phyloP scores from a whole-genome alignment of 2,888 invertebrate species.

The Aphidius colemani region DNA sequence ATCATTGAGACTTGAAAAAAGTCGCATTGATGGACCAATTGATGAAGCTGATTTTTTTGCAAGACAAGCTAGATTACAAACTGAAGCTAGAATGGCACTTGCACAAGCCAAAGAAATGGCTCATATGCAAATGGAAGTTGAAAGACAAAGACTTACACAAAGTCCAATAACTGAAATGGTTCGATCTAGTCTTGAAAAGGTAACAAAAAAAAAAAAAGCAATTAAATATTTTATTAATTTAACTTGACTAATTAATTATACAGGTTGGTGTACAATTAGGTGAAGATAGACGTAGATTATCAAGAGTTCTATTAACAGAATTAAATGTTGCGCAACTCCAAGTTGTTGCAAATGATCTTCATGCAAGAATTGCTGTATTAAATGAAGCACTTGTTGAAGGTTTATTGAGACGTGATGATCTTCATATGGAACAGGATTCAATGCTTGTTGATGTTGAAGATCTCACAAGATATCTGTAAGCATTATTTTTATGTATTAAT shows the following conservation, averaged over 20 bases:
- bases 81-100: constrained; percentile 84
- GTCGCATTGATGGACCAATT: constrained; percentile 51
- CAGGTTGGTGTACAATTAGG: constrained; percentile 82
- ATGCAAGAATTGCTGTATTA: constrained; percentile 89
- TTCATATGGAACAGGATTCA: constrained; percentile 97
- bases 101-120: constrained; percentile 92
- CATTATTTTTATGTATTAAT: constrained; percentile 35
- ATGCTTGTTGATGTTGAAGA: constrained; percentile 98
- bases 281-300: constrained; percentile 80
- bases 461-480: constrained; percentile 86
- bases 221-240: background rate
- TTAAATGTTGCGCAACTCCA: constrained; percentile 94
- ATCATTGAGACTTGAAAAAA: constrained; percentile 50
- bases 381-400: constrained; percentile 90
- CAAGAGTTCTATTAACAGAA: constrained; percentile 83
- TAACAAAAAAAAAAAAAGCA: constrained; percentile 32
- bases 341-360: constrained; percentile 92
- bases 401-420: constrained; percentile 89
- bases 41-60: constrained; percentile 81
- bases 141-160: constrained; percentile 72
- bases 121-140: constrained; percentile 87
- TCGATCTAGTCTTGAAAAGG: constrained; percentile 77
- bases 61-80: constrained; percentile 77
- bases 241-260: background rate
- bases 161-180: constrained; percentile 89